A percentile compares a stretch with the other conserved stretches of the same genome.
Evolutionary conservation across 2,797 vertebrate genomes (phyloP).

Genomic region (Platalea minor): DNA sequence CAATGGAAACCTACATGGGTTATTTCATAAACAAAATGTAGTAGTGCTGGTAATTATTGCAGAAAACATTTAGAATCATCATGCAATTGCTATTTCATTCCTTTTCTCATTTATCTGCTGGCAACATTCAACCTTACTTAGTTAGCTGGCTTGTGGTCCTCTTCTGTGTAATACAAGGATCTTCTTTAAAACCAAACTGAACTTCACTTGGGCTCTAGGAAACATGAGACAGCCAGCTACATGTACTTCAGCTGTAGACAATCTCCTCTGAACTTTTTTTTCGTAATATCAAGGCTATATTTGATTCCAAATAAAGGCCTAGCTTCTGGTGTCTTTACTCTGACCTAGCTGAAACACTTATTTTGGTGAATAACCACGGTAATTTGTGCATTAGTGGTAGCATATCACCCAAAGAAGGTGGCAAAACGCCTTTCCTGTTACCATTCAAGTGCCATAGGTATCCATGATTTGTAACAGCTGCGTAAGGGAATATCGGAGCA

Average conservation of each 20-base stretch:
- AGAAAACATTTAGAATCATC: not conserved
- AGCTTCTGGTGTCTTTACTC: not conserved
- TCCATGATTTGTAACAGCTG: not conserved
- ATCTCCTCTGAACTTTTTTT: not conserved
- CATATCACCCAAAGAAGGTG: not conserved
- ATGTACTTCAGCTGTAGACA: not conserved
- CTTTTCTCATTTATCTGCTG: not conserved
- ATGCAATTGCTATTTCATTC: not conserved
- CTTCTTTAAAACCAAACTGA: not conserved
- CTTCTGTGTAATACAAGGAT: not conserved
- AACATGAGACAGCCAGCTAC: not conserved
- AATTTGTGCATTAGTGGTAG: not conserved
- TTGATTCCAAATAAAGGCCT: not conserved
- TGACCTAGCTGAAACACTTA: not conserved
- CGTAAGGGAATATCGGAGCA: not conserved
- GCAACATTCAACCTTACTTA: not conserved
- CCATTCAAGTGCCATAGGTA: not conserved
- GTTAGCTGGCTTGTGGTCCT: not conserved
- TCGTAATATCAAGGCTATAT: not conserved
- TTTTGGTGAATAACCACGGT: accelerated
- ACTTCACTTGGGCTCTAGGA: not conserved
- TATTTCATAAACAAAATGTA: not conserved
- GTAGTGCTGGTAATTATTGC: not conserved
- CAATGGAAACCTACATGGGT: not conserved
- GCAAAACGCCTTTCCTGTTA: not conserved